Evolutionary conservation across 2,113 vertebrate genomes (phyloP).

Genomic region (Columba janthina): DNA sequence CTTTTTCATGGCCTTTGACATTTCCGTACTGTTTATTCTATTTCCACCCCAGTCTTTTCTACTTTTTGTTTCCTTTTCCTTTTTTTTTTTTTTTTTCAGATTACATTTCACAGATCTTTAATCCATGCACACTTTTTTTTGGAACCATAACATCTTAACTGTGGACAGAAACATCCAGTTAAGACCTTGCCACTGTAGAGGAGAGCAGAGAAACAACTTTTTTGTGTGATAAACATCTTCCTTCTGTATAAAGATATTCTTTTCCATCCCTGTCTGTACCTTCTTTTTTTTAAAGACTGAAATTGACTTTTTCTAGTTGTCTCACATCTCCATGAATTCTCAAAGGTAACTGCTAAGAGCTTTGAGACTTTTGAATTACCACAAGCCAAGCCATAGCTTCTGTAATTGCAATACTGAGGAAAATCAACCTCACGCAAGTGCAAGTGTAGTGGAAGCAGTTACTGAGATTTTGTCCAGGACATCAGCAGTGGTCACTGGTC

Average conservation of each 20-base stretch:
- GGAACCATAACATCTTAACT: background rate
- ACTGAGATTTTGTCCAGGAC: background rate
- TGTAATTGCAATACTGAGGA: background rate
- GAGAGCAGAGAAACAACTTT: background rate
- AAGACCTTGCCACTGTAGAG: background rate
- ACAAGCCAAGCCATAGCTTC: background rate
- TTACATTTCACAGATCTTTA: background rate
- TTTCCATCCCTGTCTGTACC: background rate
- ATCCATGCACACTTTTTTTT: background rate
- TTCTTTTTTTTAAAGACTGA: background rate
- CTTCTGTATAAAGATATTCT: background rate
- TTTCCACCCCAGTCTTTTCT: background rate
- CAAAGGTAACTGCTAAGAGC: background rate
- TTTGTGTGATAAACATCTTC: background rate
- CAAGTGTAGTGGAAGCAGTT: background rate
- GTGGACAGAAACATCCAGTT: background rate
- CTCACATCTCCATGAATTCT: background rate
- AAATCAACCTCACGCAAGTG: background rate
- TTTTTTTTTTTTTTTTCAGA: background rate
- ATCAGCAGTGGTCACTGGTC: background rate
- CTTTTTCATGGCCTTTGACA: background rate
- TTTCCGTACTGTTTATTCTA: background rate
- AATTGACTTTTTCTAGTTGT: background rate
- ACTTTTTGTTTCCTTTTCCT: background rate
- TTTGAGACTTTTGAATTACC: background rate